Evolutionary conservation across 2,888 invertebrate genomes (phyloP).

Genomic region (Drosophila cognata): DNA sequence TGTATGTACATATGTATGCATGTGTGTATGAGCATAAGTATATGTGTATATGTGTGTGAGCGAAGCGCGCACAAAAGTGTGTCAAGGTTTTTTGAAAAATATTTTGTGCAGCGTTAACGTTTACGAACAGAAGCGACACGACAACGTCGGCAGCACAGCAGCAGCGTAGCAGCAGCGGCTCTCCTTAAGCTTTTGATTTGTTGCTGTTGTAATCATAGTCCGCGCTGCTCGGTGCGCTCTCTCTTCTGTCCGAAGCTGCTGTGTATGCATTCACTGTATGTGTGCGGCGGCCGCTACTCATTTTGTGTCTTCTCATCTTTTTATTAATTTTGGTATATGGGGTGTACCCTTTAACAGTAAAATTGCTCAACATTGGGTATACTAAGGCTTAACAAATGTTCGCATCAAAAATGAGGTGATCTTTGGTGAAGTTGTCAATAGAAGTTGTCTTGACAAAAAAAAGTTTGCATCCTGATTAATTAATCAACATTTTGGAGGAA

Average conservation of each 20-base stretch:
- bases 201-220: conserved; percentile 52
- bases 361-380: background rate
- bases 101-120: conserved; percentile 79
- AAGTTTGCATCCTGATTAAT: no score
- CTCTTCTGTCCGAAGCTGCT: conserved; percentile 30
- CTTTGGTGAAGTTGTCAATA: no score
- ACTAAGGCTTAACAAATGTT: background rate
- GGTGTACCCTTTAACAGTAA: background rate
- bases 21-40: conserved; percentile 38
- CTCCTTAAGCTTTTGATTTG: conserved; percentile 57
- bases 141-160: conserved; percentile 39
- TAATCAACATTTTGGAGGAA: no score
- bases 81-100: conserved; percentile 84
- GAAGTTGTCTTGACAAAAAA: no score
- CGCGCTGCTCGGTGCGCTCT: conserved; percentile 33
- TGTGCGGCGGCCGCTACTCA: conserved; percentile 43
- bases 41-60: conserved; percentile 56
- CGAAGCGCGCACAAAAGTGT: conserved; percentile 80
- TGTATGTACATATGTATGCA: conserved; percentile 22
- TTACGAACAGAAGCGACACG: conserved; percentile 57
- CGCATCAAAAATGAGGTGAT: background rate
- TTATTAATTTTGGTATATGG: conserved; percentile 17
- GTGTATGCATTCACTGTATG: conserved; percentile 42
- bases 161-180: conserved; percentile 11
- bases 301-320: conserved; percentile 64